Evolutionary conservation across 2,113 vertebrate species (phyloP).

Genomic region (Ahaetulla prasina): DNA sequence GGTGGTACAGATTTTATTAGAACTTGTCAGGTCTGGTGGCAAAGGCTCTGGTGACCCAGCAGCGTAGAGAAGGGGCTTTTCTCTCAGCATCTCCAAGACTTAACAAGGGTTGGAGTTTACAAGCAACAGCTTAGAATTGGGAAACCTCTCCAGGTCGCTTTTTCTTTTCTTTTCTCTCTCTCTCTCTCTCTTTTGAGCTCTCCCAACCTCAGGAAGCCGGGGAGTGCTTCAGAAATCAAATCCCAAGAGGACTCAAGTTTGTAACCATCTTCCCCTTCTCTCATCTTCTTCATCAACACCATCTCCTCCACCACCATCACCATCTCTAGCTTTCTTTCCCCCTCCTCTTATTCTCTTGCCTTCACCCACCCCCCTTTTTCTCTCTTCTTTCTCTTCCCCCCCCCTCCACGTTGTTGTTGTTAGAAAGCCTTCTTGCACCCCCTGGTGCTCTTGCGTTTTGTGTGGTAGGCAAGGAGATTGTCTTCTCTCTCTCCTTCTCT

Average conservation of each 20-base stretch:
- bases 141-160: constrained; percentile 66
- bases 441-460: constrained; percentile 97
- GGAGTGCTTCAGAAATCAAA: constrained; percentile 61
- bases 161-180: constrained; percentile 42
- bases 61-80: constrained; percentile 54
- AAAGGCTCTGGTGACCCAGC: constrained; percentile 60
- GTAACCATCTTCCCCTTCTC: constrained; percentile 70
- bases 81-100: constrained; percentile 52
- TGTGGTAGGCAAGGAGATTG: constrained; percentile 91
- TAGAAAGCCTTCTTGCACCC: constrained; percentile 95
- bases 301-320: constrained; percentile 56
- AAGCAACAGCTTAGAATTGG: constrained; percentile 65
- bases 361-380: constrained; percentile 36
- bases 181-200: too few species aligned
- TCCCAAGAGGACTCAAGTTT: constrained; percentile 65
- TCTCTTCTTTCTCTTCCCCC: constrained; percentile 51
- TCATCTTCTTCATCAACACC: constrained; percentile 64
- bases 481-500: constrained; percentile 92
- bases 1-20: background rate
- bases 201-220: constrained; percentile 60
- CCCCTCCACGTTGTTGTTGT: constrained; percentile 75
- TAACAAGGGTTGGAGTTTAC: constrained; percentile 61
- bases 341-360: constrained; percentile 56
- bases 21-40: constrained; percentile 60
- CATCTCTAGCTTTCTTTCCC: constrained; percentile 61